phyloP scores from a whole-genome alignment of 53 echinoderm and acorn worm species.

The Echinometra lucunter region DNA sequence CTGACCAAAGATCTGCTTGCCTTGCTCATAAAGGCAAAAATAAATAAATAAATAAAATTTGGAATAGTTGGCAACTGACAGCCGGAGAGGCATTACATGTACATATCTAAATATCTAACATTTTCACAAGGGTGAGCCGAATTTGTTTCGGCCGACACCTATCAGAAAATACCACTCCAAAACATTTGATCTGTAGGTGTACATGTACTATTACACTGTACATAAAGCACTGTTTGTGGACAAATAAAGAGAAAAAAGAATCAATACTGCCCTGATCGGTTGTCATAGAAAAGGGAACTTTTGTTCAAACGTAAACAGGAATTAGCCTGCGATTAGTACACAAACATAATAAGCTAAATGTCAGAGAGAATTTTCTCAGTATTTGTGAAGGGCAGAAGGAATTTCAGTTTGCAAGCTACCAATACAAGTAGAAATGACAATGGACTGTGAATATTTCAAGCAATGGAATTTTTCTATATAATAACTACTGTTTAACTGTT shows the following conservation, averaged over 20 bases:
- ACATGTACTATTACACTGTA: too few species aligned
- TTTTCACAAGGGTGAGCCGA: too few species aligned
- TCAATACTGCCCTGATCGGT: background rate
- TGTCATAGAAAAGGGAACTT: background rate
- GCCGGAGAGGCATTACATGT: too few species aligned
- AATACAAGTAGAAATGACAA: background rate
- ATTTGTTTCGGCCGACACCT: background rate
- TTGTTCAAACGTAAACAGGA: background rate
- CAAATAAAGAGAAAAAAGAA: background rate
- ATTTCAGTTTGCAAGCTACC: background rate
- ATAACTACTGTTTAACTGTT: too few species aligned
- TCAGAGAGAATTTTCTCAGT: background rate
- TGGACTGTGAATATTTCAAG: too few species aligned
- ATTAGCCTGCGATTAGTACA: background rate
- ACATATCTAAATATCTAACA: too few species aligned
- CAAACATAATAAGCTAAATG: background rate
- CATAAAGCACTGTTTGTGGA: background rate
- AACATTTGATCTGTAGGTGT: background rate
- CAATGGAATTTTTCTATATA: too few species aligned
- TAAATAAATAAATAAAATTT: too few species aligned
- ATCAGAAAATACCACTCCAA: background rate
- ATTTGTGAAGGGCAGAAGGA: background rate
- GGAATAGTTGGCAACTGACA: too few species aligned
- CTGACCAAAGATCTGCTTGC: background rate
- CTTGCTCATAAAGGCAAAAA: too few species aligned